phyloP scores from a whole-genome alignment of 2,888 invertebrate genomes.

The Callyntrura sp. region DNA sequence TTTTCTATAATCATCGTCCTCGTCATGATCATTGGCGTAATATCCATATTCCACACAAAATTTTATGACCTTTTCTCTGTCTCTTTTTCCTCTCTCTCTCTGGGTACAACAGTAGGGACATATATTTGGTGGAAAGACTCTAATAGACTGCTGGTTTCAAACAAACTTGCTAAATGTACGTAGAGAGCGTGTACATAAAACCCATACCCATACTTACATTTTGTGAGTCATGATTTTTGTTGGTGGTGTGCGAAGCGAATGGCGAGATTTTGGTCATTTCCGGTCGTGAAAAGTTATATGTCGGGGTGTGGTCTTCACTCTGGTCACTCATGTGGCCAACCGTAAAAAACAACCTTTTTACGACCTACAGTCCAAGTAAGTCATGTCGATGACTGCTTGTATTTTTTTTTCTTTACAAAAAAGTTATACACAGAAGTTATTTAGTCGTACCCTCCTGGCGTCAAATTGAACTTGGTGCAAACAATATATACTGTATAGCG shows the following conservation, averaged over 20 bases:
- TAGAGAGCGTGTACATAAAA: neutral
- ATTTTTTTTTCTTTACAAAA: slow-evolving; percentile 12
- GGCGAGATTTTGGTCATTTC: slow-evolving; percentile 83
- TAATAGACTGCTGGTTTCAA: slow-evolving; percentile 12
- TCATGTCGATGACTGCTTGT: slow-evolving; percentile 43
- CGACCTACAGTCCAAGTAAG: slow-evolving; percentile 16
- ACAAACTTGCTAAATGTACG: neutral
- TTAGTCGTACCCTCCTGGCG: slow-evolving; percentile 60
- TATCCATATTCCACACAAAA: slow-evolving; percentile 76
- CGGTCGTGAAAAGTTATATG: slow-evolving; percentile 82
- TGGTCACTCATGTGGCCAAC: slow-evolving; percentile 83
- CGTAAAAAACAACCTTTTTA: slow-evolving; percentile 75
- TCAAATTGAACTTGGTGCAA: slow-evolving; percentile 79
- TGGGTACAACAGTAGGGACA: neutral
- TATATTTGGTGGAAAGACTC: neutral
- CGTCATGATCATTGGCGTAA: slow-evolving; percentile 21
- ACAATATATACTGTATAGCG: slow-evolving; percentile 16
- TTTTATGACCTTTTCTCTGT: slow-evolving; percentile 62
- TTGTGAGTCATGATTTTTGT: slow-evolving; percentile 41
- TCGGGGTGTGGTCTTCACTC: slow-evolving; percentile 83
- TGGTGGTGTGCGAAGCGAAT: slow-evolving; percentile 60
- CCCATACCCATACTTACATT: neutral
- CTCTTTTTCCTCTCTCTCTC: slow-evolving; percentile 31
- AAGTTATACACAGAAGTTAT: neutral
- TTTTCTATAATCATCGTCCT: slow-evolving; percentile 30